Conservation (phyloP, 2,888 invertebrate species). For the Clanis bilineata region DNA sequence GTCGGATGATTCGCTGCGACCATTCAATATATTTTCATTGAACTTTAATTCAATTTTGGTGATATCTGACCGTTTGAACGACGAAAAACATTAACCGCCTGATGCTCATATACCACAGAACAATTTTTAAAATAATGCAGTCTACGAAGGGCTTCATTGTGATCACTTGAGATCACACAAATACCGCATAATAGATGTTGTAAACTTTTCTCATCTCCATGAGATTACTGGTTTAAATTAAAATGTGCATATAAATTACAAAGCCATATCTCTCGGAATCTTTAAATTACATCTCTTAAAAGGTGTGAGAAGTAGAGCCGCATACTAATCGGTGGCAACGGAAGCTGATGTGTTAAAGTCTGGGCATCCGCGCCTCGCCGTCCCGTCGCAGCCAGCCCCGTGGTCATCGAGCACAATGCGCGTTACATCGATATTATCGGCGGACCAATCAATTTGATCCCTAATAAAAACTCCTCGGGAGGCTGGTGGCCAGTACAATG, state of each 20-base stretch:
- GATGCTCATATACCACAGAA: constrained; percentile 47
- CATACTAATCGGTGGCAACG: constrained; percentile 51
- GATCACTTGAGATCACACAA: not conserved
- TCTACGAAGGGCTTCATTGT: not conserved
- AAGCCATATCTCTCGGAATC: constrained; percentile 44
- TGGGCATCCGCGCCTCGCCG: constrained; percentile 35
- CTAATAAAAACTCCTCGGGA: constrained; percentile 79
- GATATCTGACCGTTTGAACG: constrained; percentile 50
- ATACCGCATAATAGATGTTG: not conserved
- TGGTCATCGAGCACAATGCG: constrained; percentile 53
- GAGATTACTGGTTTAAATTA: constrained; percentile 38
- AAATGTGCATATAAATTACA: constrained; percentile 62
- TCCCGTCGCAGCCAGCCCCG: constrained; percentile 35
- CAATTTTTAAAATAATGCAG: constrained; percentile 9
- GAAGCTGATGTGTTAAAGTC: constrained; percentile 46
- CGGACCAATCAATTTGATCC: constrained; percentile 82
- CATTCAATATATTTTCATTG: constrained; percentile 59
- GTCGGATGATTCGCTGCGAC: constrained; percentile 59
- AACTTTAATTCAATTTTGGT: constrained; percentile 64
- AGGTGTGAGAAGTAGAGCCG: constrained; percentile 67
- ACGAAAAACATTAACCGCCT: constrained; percentile 58
- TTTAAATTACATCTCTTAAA: constrained; percentile 60
- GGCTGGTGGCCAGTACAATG: constrained; percentile 71
- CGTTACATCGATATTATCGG: constrained; percentile 73
- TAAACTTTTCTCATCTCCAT: constrained; percentile 4